Evolutionary conservation across 1,140 invertebrate genomes (phyloP).

Genomic region (Eurosta solidaginis): DNA sequence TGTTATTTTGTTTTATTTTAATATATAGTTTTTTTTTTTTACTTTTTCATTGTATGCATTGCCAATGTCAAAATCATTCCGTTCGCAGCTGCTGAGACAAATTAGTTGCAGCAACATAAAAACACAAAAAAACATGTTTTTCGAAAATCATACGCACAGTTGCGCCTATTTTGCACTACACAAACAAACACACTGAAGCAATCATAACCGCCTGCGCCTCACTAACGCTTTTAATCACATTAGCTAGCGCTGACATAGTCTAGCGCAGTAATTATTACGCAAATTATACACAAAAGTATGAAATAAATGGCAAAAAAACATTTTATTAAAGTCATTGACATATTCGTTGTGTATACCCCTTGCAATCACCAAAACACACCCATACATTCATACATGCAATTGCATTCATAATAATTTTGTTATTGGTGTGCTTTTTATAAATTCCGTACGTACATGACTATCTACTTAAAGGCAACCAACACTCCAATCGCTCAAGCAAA

Average conservation of each 20-base stretch:
- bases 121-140: background rate
- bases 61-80: constrained; percentile 30
- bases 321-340: constrained; percentile 29
- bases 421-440: background rate
- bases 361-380: background rate
- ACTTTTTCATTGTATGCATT: background rate
- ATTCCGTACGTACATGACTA: constrained; percentile 17
- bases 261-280: constrained; percentile 19
- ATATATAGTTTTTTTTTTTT: background rate
- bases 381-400: background rate
- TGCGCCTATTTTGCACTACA: background rate
- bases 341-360: background rate
- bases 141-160: background rate
- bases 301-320: constrained; percentile 26
- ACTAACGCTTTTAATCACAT: background rate
- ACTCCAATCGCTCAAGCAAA: background rate
- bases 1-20: background rate
- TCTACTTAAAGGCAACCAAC: background rate
- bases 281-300: constrained; percentile 11
- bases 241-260: constrained; percentile 1
- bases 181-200: background rate
- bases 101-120: constrained; percentile 21
- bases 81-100: background rate
- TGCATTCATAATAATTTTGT: too few relatives aligned
- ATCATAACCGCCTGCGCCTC: background rate